Base-by-base conservation (phyloP, 2,797 vertebrate species). In the Luscinia luscinia region DNA sequence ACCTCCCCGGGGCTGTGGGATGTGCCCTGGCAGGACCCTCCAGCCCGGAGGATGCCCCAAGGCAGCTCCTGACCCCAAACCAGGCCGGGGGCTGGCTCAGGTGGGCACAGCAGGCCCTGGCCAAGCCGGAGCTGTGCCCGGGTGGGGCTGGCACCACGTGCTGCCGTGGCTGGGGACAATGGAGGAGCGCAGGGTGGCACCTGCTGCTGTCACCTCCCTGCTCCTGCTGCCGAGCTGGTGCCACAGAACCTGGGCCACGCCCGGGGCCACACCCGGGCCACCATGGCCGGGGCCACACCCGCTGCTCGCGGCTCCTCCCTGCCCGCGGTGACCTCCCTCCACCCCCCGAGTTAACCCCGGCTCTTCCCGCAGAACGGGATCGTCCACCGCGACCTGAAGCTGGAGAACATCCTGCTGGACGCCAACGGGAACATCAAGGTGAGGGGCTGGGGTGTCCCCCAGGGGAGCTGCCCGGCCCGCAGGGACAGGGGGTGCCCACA, bases 361-460 rank as follows among this genome's bases (percentile, higher is more conserved):
- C 66, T 46, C 22, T 89, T 43, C 66, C 4, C 4, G 7, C 94
- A 99, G 99, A 99, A 99, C 2, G 98, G 99, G 59, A 98, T 99
- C 18, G 99, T 99, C 12, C 99, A 99, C 97, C 98, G 99, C 11
- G 99, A 99, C 96, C 98, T 99, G 97, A 99, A 99, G 96, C 97
- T 99, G 96, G 99, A 99, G 96, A 99, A 99, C 97, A 99, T 99
- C 97, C 98, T 99, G 81, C 97, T 99, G 19, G 99, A 99, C 40
- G 97, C 98, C 32, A 98, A 97, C 0, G 98, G 99, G 54, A 99
- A 99, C 84, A 98, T 99, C 85, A 99, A 99, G 98, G 99, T 99
- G 95, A 98, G 97, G 15, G 48, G 32, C 22, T 51, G 91, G 12
- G 40, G 20, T 4, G 46, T 43, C 38, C 15, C 61, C n/a, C 4